A percentile compares a stretch with the other conserved stretches of the same genome.
phyloP scores from a whole-genome alignment of 2,888 invertebrate species.

The Schizotus pectinicornis region DNA sequence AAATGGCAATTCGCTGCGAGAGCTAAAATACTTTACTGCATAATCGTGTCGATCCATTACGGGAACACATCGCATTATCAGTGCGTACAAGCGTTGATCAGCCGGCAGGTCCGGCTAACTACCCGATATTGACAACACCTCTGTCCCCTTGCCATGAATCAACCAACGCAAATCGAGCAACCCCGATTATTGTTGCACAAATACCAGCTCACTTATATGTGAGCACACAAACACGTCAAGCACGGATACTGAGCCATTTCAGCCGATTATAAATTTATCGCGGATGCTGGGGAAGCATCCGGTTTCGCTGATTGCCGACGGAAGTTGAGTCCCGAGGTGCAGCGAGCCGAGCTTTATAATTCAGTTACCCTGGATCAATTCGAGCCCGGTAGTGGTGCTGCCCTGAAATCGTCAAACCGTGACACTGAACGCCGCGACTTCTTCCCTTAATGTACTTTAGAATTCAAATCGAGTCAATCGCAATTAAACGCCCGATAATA shows the following conservation, averaged over 20 bases:
- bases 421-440: background rate
- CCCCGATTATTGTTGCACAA: slow-evolving; percentile 11
- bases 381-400: slow-evolving; percentile 1
- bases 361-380: slow-evolving; percentile 47
- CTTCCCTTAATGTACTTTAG: background rate
- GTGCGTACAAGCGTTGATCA: slow-evolving; percentile 37
- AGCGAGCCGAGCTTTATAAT: slow-evolving; percentile 49
- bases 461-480: no score
- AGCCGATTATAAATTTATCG: slow-evolving; percentile 51
- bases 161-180: slow-evolving; percentile 7
- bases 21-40: slow-evolving; percentile 31
- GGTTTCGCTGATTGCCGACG: slow-evolving; percentile 51
- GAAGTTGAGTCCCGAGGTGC: slow-evolving; percentile 47
- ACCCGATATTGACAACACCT: slow-evolving; percentile 42
- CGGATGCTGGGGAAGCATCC: slow-evolving; percentile 48
- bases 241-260: slow-evolving; percentile 31
- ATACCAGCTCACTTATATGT: slow-evolving; percentile 19
- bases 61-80: slow-evolving; percentile 40
- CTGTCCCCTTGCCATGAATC: slow-evolving; percentile 26
- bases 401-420: background rate
- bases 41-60: slow-evolving; percentile 37
- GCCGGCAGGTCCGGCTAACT: slow-evolving; percentile 34
- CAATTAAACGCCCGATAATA: no score
- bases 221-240: slow-evolving; percentile 4
- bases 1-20: slow-evolving; percentile 28